Percentiles rank a stretch among this genome's conserved stretches.
phyloP scores from a whole-genome alignment of 2,113 vertebrate species.

The Dromiciops gliroides region DNA sequence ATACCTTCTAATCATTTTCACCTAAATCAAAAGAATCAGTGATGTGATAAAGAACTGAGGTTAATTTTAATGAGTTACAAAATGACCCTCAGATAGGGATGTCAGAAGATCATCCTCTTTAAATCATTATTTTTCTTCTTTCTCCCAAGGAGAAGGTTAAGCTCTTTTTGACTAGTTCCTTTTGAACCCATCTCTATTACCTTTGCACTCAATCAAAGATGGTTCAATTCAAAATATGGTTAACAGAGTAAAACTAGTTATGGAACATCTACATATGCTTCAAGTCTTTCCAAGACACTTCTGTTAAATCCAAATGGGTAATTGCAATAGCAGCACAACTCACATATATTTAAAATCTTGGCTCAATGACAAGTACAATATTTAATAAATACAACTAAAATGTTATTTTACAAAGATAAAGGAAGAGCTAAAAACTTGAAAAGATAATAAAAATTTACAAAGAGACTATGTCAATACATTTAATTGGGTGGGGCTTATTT shows the following conservation, averaged over 20 bases:
- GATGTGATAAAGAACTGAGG: no score
- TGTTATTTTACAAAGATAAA: background rate
- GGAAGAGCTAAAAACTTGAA: background rate
- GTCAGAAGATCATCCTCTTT: no score
- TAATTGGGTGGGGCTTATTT: background rate
- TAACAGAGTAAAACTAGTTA: background rate
- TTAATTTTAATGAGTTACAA: no score
- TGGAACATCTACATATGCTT: no score
- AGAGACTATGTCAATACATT: background rate
- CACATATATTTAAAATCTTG: background rate
- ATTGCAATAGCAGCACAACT: no score
- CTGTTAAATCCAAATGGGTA: no score
- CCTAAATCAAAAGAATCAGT: no score
- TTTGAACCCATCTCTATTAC: background rate
- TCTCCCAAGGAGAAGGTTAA: background rate
- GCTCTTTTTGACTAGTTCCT: background rate
- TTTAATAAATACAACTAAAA: background rate
- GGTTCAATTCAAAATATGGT: background rate
- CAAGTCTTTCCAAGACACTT: no score
- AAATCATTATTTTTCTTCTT: no score
- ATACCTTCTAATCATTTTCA: no score
- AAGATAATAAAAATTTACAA: background rate
- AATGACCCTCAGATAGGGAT: no score
- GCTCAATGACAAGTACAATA: background rate
- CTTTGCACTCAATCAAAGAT: background rate